Base-by-base conservation (phyloP, 23 tunicate genomes). In the Oikopleura dioica region DNA sequence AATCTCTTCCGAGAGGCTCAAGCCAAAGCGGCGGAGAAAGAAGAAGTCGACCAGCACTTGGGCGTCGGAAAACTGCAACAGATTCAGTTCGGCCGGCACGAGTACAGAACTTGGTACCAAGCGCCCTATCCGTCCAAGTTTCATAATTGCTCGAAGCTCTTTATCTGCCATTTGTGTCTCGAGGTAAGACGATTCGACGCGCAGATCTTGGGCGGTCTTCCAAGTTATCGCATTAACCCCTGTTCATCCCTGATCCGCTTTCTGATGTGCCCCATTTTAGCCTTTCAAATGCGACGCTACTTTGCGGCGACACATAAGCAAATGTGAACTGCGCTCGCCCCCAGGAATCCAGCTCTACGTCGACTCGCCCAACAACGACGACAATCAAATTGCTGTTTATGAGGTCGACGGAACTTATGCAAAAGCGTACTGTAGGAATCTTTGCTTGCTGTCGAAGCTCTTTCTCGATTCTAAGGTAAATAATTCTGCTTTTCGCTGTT, bases 311-410 rank as follows among this genome's bases (percentile, higher is more conserved):
- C 99, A 94, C 76, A 81, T 83, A 84, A 84, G 85, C 1, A 94
- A 86, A 75, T 94, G 99, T 44, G 89, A 81, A 21, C 81, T 85
- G 84, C 78, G 89, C 21, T 83, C 79, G 38, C 99, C 99, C 0
- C 99, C 99, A 35, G 99, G 99, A 51, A 84, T 82, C 68, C 95
- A 94, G 58, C 86, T 94, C n/a, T 94, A 94, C 44, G 50, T 75
- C 51, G 50, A 75, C 77, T 36, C 50, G 2, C 77, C 50, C 2
- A 75, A 36, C n/a, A 5, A 36, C 2, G 50, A 36, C 24, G 36
- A 77, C 5, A 59, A 77, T 77, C 36, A 77, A 26, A 33, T 38
- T 38, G 79, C 36, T 16, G 75, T 77, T 29, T 33, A 36, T 33
- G 55, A 85, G 84, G 95, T 94, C 0, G 99, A 94, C 36, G 99